Percentiles rank a stretch among this genome's conserved stretches.
Conservation (phyloP, 2,113 vertebrate genomes). For the Chlamydotis undulata region DNA sequence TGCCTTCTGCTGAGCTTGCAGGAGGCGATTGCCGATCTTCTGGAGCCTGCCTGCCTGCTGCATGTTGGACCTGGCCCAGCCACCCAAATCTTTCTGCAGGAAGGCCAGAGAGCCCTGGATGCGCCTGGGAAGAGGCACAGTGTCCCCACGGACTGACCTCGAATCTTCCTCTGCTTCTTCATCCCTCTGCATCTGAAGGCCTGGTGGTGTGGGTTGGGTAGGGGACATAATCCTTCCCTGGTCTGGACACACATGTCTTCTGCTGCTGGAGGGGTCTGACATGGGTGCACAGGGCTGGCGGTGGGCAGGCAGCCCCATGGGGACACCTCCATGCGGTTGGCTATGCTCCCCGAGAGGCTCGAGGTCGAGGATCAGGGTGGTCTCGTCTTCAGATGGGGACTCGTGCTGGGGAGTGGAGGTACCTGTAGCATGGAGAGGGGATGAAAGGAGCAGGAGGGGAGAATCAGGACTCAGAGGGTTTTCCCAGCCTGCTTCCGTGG, state of each 20-base stretch:
- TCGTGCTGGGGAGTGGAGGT: neutral
- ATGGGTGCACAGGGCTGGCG: neutral
- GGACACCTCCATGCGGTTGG: neutral
- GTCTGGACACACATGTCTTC: neutral
- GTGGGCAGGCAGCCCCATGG: rapidly evolving
- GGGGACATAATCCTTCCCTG: neutral
- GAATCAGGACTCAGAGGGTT: neutral
- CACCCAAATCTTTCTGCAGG: neutral
- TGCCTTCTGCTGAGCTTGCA: neutral
- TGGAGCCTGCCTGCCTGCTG: neutral
- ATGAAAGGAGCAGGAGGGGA: neutral
- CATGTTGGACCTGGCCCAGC: neutral
- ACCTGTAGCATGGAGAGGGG: neutral
- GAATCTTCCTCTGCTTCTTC: neutral
- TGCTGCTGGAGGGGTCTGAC: rapidly evolving
- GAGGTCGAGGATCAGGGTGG: neutral
- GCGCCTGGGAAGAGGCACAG: neutral
- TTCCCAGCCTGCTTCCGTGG: neutral
- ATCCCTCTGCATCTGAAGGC: neutral
- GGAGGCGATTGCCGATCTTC: rapidly evolving
- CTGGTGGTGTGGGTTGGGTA: neutral
- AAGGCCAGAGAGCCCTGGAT: neutral
- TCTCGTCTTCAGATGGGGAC: neutral
- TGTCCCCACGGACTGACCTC: neutral
- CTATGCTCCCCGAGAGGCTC: neutral